phyloP scores from a whole-genome alignment of 2,113 vertebrate species.

The Proterorhinus semilunaris region DNA sequence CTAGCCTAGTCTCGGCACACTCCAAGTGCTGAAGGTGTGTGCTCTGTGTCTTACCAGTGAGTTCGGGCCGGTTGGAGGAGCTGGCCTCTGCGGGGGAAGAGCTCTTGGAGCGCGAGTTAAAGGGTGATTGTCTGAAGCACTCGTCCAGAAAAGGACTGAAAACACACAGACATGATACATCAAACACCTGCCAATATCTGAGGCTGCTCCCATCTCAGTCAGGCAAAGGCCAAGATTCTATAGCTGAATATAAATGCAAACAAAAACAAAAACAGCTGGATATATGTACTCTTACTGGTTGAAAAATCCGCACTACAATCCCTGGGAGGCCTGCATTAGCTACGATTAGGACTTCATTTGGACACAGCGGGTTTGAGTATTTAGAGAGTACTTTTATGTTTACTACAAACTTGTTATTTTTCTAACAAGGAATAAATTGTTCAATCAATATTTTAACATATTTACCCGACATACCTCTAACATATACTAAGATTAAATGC shows the following conservation, averaged over 20 bases:
- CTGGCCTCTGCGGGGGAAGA: constrained; percentile 84
- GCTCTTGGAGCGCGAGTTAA: constrained; percentile 92
- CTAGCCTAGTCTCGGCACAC: neutral
- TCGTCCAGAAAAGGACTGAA: constrained; percentile 94
- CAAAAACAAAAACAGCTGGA: neutral
- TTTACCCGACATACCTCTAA: too few species aligned
- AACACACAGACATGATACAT: constrained; percentile 30
- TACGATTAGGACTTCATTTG: too few species aligned
- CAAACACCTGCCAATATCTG: constrained; percentile 1
- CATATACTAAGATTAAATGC: too few species aligned
- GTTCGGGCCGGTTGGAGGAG: constrained; percentile 82
- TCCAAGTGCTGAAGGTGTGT: neutral
- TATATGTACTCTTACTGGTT: neutral
- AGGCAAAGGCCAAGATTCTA: neutral
- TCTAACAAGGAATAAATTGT: too few species aligned
- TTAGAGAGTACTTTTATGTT: too few species aligned
- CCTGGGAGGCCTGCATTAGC: too few species aligned
- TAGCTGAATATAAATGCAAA: neutral
- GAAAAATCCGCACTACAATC: too few species aligned
- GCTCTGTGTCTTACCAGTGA: constrained; percentile 79
- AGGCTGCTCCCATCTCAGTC: neutral
- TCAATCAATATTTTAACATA: too few species aligned
- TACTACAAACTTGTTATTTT: too few species aligned
- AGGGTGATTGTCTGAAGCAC: constrained; percentile 97
- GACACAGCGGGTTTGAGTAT: too few species aligned